A percentile compares a stretch with the other conserved stretches of the same genome.
phyloP scores from a whole-genome alignment of 1,140 invertebrate species.

The Zelostemma sp. region DNA sequence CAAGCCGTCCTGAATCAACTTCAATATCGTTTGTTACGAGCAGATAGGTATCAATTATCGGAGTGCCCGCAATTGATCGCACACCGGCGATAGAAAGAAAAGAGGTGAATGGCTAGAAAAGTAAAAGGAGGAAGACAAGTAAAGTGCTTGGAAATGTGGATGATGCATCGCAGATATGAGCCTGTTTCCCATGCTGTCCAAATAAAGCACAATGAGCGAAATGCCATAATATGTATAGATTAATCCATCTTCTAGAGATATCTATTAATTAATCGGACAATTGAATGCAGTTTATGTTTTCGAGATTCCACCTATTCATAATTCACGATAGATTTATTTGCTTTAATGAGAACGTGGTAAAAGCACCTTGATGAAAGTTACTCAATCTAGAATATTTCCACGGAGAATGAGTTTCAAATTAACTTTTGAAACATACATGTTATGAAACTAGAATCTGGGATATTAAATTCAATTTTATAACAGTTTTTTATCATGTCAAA shows the following conservation, averaged over 20 bases:
- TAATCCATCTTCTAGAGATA: conserved; percentile 43
- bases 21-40: conserved; percentile 44
- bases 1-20: conserved; percentile 25
- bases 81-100: conserved; percentile 32
- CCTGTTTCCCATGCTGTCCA: conserved; percentile 49
- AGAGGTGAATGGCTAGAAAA: conserved; percentile 27
- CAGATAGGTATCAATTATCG: conserved; percentile 46
- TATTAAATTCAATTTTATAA: too few species aligned
- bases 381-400: too few species aligned
- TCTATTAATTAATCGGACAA: conserved; percentile 49
- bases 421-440: not conserved
- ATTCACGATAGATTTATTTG: conserved; percentile 14
- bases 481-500: too few species aligned
- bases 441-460: not conserved
- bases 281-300: conserved; percentile 29
- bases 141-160: conserved; percentile 33
- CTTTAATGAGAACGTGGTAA: not conserved
- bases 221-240: conserved; percentile 36
- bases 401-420: too few species aligned
- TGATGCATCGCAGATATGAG: conserved; percentile 43
- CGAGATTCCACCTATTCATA: conserved; percentile 1
- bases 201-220: conserved; percentile 36
- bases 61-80: conserved; percentile 36
- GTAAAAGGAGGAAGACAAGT: conserved; percentile 38
- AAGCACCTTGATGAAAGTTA: not conserved